A percentile compares a stretch with the other conserved stretches of the same genome.
Conservation (phyloP, 2,888 invertebrate genomes). For the Meteorus colon region DNA sequence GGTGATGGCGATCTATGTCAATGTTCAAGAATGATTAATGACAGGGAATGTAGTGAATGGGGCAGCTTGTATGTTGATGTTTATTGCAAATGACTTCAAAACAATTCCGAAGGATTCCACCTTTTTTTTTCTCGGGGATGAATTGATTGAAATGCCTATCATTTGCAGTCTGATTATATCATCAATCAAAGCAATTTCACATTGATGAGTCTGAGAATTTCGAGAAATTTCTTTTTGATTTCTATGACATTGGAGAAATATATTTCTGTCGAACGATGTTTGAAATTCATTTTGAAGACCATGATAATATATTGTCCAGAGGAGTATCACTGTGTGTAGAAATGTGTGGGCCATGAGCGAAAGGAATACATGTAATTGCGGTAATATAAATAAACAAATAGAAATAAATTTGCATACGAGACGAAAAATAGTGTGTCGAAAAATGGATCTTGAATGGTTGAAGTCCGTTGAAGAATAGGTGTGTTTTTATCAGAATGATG, state of each 20-base stretch:
- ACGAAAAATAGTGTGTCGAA: conserved; percentile 3
- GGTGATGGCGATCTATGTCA: not conserved
- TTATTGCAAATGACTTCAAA: conserved; percentile 38
- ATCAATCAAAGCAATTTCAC: not conserved
- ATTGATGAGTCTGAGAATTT: not conserved
- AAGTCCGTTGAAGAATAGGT: conserved; percentile 64
- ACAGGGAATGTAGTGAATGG: conserved; percentile 18
- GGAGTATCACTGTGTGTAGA: conserved; percentile 14
- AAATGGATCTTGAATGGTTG: conserved; percentile 50
- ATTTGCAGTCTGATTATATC: not conserved
- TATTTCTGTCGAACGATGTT: not conserved
- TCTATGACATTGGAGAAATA: not conserved
- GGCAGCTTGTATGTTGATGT: conserved; percentile 37
- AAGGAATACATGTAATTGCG: not conserved
- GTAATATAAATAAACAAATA: conserved; percentile 6
- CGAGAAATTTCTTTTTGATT: not conserved
- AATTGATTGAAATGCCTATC: not conserved
- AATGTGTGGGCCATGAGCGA: conserved; percentile 12
- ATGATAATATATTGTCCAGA: not conserved
- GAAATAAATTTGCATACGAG: conserved; percentile 8
- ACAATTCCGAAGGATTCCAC: conserved; percentile 26
- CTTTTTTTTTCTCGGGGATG: not conserved
- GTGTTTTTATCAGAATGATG: conserved; percentile 70
- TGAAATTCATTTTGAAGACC: not conserved
- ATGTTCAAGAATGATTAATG: conserved; percentile 15